Base-by-base conservation (phyloP, 2,113 vertebrate genomes). In the Coturnix japonica region DNA sequence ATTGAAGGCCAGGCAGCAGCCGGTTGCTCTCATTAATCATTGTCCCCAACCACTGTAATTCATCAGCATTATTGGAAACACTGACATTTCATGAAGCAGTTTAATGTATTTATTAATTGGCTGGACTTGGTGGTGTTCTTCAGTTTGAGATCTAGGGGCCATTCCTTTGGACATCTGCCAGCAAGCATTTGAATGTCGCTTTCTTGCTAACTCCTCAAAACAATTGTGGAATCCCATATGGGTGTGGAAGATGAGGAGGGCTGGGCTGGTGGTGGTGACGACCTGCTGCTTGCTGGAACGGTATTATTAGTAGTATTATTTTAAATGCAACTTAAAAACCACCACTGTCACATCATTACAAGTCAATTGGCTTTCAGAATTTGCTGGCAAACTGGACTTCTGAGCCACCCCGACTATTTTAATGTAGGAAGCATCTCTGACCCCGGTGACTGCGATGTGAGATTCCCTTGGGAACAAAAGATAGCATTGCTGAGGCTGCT, bases 11-110 rank as follows among this genome's bases (percentile, higher is more conserved):
- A 87, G 75, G 71, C 64, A 77, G 79, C 85, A 82, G 57, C 53
- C 37, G 69, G 46, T 65, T 85, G 73, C 39, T 78, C 11, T 71
- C 57, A 64, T 90, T 90, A 71, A 80, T 88, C 33, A 51, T 66
- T 81, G 61, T 13, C 21, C 11, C 47, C 81, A 78, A 77, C 5
- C 9, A 47, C 57, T 91, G 67, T 25, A 79, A 87, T 94, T 95
- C 47, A 65, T 85, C 82, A 83, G 60, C 9, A 61, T 65, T 81
- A 53, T 28, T 93, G 85, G 90, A 88, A 93, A 83, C 35, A 43
- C 56, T 67, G 72, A 46, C 53, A 30, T 71, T 64, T 87, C 43
- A 26, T 82, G 5, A 92, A 67, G 59, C 47, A 70, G 22, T 64
- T 93, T 43, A 83, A 59, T 46, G 17, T 74, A 47, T 56, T 80